Evolutionary conservation across 2,797 vertebrate species (phyloP).

Genomic region (Pyrocephalus nanus): DNA sequence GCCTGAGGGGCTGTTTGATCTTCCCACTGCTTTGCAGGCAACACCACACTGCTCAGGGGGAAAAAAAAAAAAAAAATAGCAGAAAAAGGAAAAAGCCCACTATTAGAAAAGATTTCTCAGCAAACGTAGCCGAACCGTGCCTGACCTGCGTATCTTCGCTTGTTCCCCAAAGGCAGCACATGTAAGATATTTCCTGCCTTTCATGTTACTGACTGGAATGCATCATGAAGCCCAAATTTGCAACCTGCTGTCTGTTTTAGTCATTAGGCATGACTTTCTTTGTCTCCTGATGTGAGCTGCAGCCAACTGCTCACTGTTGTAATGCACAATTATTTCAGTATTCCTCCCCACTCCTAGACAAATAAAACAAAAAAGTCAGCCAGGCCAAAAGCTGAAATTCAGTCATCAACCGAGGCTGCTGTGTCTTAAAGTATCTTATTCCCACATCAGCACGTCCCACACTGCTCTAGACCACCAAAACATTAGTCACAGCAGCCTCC

Average conservation of each 20-base stretch:
- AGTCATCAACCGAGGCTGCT: not conserved
- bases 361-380: not conserved
- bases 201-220: constrained; percentile 38
- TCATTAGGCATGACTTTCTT: constrained; percentile 32
- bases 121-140: not conserved
- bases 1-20: constrained; percentile 16
- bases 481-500: not conserved
- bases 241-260: constrained; percentile 57
- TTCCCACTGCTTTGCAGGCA: constrained; percentile 3
- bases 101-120: constrained; percentile 43
- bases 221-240: constrained; percentile 30
- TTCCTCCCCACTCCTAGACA: not conserved
- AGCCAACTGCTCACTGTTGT: constrained; percentile 13
- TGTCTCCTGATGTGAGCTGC: constrained; percentile 25
- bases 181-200: constrained; percentile 51
- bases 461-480: not conserved
- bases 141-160: not conserved
- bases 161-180: constrained; percentile 22
- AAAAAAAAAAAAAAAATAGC: too few species aligned
- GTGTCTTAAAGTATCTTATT: not conserved
- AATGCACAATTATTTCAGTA: not conserved
- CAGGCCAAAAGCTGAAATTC: not conserved
- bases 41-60: not conserved
- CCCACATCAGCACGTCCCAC: not conserved
- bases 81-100: not conserved